These are phyloP conservation scores for Tyto alba DNA, from an alignment of 2,113 vertebrate genomes.

Conservation along the genomic window DNA sequence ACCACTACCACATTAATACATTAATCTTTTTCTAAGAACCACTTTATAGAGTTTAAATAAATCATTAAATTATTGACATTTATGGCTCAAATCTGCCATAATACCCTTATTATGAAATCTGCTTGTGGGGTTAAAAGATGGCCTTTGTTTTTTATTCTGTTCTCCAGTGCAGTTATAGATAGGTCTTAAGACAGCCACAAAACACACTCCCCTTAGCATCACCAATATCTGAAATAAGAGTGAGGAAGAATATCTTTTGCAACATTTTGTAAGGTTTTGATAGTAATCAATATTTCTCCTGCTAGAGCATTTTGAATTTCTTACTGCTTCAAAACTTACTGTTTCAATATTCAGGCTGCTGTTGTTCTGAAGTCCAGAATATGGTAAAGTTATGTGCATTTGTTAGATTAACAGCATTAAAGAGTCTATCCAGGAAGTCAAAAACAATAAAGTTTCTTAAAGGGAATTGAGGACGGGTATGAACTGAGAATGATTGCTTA, in stretches of 20 bases:
- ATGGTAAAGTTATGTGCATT: not conserved
- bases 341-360: not conserved
- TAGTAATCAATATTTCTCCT: not conserved
- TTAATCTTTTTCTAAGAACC: not conserved
- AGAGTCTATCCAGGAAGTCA: not conserved
- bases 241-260: not conserved
- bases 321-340: not conserved
- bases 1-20: not conserved
- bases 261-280: not conserved
- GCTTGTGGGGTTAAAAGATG: rapidly evolving
- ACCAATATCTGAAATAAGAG: not conserved
- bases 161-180: not conserved
- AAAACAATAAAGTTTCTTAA: not conserved
- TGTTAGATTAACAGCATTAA: not conserved
- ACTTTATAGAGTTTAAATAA: not conserved
- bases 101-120: not conserved
- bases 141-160: not conserved
- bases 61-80: not conserved
- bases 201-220: not conserved
- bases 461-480: not conserved
- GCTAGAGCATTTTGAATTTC: not conserved
- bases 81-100: not conserved
- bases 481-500: not conserved
- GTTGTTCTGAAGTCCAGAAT: not conserved
- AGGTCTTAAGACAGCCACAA: not conserved